phyloP scores from a whole-genome alignment of 1,140 invertebrate genomes.

The Scaptodrosophila lebanonensis region DNA sequence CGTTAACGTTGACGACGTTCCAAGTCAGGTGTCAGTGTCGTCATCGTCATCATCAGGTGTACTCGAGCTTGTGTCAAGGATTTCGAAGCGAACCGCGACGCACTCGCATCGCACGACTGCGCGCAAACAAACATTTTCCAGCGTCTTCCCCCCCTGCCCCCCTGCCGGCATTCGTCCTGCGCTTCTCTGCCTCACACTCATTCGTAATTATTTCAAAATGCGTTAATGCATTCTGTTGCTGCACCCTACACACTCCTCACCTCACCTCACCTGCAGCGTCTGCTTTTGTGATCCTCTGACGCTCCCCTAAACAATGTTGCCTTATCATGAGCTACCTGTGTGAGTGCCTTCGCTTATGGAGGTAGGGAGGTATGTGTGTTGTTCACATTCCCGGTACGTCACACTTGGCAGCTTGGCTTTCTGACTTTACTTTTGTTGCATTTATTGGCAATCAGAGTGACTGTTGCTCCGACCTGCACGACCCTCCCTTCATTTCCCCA shows the following conservation, averaged over 20 bases:
- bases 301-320: slow-evolving; percentile 25
- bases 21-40: slow-evolving; percentile 50
- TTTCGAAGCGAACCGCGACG: slow-evolving; percentile 26
- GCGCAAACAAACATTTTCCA: slow-evolving; percentile 37
- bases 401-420: slow-evolving; percentile 48
- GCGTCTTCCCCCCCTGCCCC: neutral
- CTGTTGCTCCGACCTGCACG: slow-evolving; percentile 19
- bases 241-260: slow-evolving; percentile 1
- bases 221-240: slow-evolving; percentile 45
- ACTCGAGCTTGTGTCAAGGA: slow-evolving; percentile 40
- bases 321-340: no score
- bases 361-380: slow-evolving; percentile 18
- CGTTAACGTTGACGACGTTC: neutral
- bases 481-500: neutral
- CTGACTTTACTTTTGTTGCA: slow-evolving; percentile 15
- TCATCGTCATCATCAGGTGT: slow-evolving; percentile 58
- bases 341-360: no score
- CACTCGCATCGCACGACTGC: slow-evolving; percentile 51
- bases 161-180: slow-evolving; percentile 36
- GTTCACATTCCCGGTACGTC: slow-evolving; percentile 48
- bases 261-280: neutral
- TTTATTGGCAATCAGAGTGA: slow-evolving; percentile 50
- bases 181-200: neutral
- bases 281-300: slow-evolving; percentile 47
- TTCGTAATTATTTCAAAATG: slow-evolving; percentile 45